Evolutionary conservation across 2,113 vertebrate genomes (phyloP), one percentile per base, ranked within the genome.

Genomic region (Catagonus wagneri): DNA sequence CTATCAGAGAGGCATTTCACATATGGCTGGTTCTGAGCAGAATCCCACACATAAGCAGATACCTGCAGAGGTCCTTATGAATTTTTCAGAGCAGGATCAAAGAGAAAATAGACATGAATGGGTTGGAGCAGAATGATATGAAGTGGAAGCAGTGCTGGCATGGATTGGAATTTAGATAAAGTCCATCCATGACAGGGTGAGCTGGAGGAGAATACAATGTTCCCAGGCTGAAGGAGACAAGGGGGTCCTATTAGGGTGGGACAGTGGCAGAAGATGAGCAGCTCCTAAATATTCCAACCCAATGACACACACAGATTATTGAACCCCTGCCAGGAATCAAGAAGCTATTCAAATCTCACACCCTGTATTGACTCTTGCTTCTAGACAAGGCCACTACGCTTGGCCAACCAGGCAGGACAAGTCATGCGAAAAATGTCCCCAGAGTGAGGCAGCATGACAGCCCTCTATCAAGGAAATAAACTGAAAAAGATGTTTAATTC

Each of bases 41-140:
- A 96, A 94, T 34, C 74, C 65, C 61, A 93, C 94, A 86, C 17
- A 34, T 44, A 80, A 89, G 58, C 88, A 95, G 89, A 89, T 60
- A 89, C 95, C 95, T 97, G 94, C 80, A 95, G 96, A 96, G 95
- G 91, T 83, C 61, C 86, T 80, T 89, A 96, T 96, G 83, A 96
- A 98, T 98, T 91, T 97, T 98, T 97, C 94, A 97, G 86, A 95
- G 61, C n/a, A 95, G 93, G 93, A 97, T 97, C 97, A 95, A 97
- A 97, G 93, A 89, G 61, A 89, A 98, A 96, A 96, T 76, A 91
- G 96, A 95, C 89, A 96, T 52, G 89, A 97, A 76, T 93, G 65
- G 88, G 93, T 72, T 80, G 65, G 25, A 97, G 83, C 25, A 93
- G 93, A 95, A 78, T 86, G 93, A 89, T 63, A 58, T 58, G 92